phyloP scores from a whole-genome alignment of 2,113 vertebrate species.

The Acanthochromis polyacanthus region DNA sequence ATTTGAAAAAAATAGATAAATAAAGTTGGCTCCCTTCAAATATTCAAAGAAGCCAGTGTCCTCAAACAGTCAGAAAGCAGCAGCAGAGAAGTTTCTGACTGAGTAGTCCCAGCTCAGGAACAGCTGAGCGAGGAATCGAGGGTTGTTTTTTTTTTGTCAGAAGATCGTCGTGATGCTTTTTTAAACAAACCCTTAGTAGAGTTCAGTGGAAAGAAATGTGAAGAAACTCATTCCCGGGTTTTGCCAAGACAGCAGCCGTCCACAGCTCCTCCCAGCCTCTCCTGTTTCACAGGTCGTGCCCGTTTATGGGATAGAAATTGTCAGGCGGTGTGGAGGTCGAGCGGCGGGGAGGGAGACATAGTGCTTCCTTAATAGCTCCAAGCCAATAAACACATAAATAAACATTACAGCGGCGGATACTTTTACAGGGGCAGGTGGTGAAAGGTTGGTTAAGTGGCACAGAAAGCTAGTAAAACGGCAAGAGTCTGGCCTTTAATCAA shows the following conservation, averaged over 20 bases:
- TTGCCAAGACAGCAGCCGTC: conserved; percentile 11
- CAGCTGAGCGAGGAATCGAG: not conserved
- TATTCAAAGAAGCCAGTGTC: conserved; percentile 48
- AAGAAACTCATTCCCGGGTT: not conserved
- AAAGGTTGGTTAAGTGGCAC: conserved; percentile 77
- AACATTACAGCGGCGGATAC: conserved; percentile 75
- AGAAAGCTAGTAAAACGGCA: conserved; percentile 77
- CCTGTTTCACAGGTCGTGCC: conserved; percentile 46
- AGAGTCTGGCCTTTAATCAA: conserved; percentile 81
- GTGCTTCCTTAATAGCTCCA: conserved; percentile 70
- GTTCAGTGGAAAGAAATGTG: no score
- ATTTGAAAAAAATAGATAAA: conserved; percentile 49
- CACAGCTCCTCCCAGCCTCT: conserved; percentile 17
- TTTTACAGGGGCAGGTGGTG: conserved; percentile 79
- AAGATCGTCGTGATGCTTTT: no score
- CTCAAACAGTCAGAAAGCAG: conserved; percentile 34
- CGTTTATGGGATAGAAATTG: conserved; percentile 60
- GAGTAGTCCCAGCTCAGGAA: conserved; percentile 8
- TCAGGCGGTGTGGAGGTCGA: conserved; percentile 33
- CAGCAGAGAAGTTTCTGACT: conserved; percentile 8
- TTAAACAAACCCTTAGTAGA: no score
- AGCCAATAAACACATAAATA: conserved; percentile 83
- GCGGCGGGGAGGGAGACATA: conserved; percentile 29
- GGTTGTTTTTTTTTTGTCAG: not conserved
- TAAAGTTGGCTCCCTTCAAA: conserved; percentile 52